Evolutionary conservation across 2,797 vertebrate genomes (phyloP), one percentile per base, ranked within the genome.

Genomic region (Gephyroberyx darwinii): DNA sequence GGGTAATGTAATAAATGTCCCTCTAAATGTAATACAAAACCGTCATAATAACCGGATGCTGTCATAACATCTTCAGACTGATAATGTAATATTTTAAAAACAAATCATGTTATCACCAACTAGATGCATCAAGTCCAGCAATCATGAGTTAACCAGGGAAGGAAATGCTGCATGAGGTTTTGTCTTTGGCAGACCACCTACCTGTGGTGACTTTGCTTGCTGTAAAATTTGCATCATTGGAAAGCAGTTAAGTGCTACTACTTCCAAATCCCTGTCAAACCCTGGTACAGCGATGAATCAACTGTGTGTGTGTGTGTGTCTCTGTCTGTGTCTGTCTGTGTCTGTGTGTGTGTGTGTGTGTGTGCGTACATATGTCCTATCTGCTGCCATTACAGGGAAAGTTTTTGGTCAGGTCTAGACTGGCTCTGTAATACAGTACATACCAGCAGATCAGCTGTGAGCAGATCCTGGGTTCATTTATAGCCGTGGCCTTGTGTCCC

Each of bases 361-460:
- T 60, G 69, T 64, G 54, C 84, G 52, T 75, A 53, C 60, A 41
- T 75, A 58, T 79, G 75, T 56, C 22, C 60, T 66, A 78, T 80
- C 76, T 89, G 84, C 78, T 88, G 81, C 84, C 74, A 77, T 87
- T 88, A 84, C 84, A 75, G 87, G 86, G 85, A 90, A 89, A 77
- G 90, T 82, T 92, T 90, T 90, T 82, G 87, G 91, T 94, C 93
- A 93, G 90, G 93, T 93, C 93, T 90, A 93, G 92, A 94, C 93
- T 93, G 90, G 93, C 91, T 92, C 89, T 90, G 93, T 94, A 93
- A 93, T 93, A 92, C 92, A 92, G 93, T 93, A 93, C 93, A 94
- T 94, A 93, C 91, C 93, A 92, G 83, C 88, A 93, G 89, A 93
- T 93, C 93, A 94, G 93, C 93, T 94, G 93, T 92, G 92, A 95